phyloP scores from a whole-genome alignment of 2,797 vertebrate species.

The Crocodylus rhombifer region DNA sequence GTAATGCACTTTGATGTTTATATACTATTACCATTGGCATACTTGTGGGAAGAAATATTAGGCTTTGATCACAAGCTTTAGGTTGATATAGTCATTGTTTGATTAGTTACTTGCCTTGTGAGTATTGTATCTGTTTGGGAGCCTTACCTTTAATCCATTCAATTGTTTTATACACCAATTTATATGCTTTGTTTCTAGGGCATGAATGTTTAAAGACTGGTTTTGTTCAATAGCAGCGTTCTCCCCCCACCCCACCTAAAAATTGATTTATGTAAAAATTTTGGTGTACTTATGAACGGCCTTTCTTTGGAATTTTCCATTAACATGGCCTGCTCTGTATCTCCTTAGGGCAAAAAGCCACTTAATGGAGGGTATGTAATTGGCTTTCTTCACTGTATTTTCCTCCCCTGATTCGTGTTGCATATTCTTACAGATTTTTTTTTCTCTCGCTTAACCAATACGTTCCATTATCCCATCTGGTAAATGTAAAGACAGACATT shows the following conservation, averaged over 20 bases:
- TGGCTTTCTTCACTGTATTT: background rate
- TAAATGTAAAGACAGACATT: background rate
- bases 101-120: background rate
- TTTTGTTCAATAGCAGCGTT: background rate
- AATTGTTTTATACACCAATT: background rate
- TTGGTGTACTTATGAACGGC: background rate
- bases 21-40: background rate
- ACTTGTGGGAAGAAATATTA: background rate
- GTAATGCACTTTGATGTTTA: slow-evolving; percentile 10
- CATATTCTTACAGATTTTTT: background rate
- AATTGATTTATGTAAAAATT: background rate
- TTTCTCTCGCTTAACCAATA: background rate
- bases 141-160: background rate
- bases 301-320: background rate
- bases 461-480: background rate
- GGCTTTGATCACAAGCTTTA: slow-evolving; percentile 25
- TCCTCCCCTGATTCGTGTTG: background rate
- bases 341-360: background rate
- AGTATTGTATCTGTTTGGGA: background rate
- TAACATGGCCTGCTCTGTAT: background rate
- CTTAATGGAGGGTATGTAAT: background rate
- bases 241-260: background rate
- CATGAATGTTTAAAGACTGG: background rate
- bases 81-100: slow-evolving; percentile 24
- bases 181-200: background rate